Conservation (phyloP, 2,888 invertebrate species). For the Leptothorax acervorum region DNA sequence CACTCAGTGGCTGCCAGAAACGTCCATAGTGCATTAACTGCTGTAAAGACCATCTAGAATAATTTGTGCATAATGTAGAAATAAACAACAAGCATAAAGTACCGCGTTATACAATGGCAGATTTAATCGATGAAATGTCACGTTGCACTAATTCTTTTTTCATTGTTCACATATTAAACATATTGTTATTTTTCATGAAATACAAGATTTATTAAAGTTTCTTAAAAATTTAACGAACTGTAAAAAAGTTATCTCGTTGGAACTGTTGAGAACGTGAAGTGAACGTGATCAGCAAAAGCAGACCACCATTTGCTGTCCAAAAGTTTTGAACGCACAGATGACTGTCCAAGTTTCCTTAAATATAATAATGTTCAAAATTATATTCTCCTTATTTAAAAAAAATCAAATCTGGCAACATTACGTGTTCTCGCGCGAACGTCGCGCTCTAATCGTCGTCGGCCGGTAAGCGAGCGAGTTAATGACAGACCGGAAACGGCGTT, state of each 20-base stretch:
- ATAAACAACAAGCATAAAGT: slow-evolving; percentile 65
- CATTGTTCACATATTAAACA: background rate
- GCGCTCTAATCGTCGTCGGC: slow-evolving; percentile 67
- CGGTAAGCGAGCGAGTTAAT: slow-evolving; percentile 72
- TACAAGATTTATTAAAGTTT: background rate
- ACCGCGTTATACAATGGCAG: slow-evolving; percentile 22
- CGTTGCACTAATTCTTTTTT: background rate
- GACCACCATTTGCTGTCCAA: background rate
- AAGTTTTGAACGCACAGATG: background rate
- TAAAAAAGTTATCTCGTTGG: background rate
- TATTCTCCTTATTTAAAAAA: background rate
- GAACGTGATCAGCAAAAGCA: background rate
- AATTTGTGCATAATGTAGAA: slow-evolving; percentile 67
- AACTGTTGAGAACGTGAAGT: background rate
- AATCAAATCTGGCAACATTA: slow-evolving; percentile 19
- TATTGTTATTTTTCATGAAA: background rate
- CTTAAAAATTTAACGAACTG: background rate
- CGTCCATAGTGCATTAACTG: slow-evolving; percentile 65
- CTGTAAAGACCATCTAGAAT: slow-evolving; percentile 68
- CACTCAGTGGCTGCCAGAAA: slow-evolving; percentile 68
- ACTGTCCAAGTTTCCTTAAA: background rate
- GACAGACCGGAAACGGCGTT: slow-evolving; percentile 77
- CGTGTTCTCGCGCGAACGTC: slow-evolving; percentile 51
- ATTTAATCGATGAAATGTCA: slow-evolving; percentile 1
- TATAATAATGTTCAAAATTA: background rate